Base-by-base conservation (phyloP, 1,140 invertebrate genomes). In the Palaemon carinicauda region DNA sequence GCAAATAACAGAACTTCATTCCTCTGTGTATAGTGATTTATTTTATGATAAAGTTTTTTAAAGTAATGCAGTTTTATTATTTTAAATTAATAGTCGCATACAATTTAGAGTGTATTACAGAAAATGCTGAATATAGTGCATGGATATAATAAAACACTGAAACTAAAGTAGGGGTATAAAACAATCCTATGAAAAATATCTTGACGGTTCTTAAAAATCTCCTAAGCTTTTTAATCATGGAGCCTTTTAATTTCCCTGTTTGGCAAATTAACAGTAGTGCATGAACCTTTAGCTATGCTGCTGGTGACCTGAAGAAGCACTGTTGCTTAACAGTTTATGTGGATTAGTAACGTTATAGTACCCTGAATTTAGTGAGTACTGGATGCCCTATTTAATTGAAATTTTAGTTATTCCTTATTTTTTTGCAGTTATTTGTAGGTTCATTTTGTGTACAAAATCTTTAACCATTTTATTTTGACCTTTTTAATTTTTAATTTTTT, bases 251-350 rank as follows among this genome's bases (percentile, higher is more conserved):
- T 5, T 41, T 41, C 41, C 41, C 41, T 41, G n/a, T n/a, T 41
- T 41, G 41, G 1, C 65, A 29, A 54, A 79, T 52, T 80, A 80
- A 80, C 78, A 80, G n/a, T 80, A 54, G 29, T 80, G 78, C 78
- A 80, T 80, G 78, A 33, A 56, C 56, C n/a, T n/a, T 27, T 80
- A 60, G 60, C 53, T 69, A 15, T 69, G 21, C 65, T 60, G 54
- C 33, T 80, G 54, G 52, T 69, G 33, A n/a, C 29, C 53, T n/a
- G 33, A 33, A 31, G n/a, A 56, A 60, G 21, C 27, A 60, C 78
- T 80, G 52, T 27, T 24, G 65, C 65, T 27, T 12, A 69, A 41
- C 41, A 41, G 41, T 4, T 41, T 5, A 41, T 41, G 41, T 41
- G 41, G 41, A 41, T 41, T 41, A 41, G 41, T 41, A 41, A 41